Evolutionary conservation across 2,113 vertebrate genomes (phyloP).

Genomic region (Calyptommatus sinebrachiatus): DNA sequence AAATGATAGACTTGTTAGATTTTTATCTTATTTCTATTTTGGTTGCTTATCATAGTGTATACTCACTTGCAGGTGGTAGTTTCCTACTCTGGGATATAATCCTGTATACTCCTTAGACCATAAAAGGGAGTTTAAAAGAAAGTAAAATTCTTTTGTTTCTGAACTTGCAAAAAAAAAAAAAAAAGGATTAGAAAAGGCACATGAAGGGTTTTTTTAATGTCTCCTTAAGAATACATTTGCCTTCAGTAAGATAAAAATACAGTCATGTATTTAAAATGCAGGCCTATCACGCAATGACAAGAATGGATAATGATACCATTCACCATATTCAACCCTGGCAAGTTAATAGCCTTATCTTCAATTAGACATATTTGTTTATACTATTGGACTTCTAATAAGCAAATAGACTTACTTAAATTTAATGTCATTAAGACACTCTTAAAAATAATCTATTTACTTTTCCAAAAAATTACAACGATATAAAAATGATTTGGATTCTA

Average conservation of each 20-base stretch:
- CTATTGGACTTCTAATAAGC: constrained; percentile 26
- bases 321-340: constrained; percentile 6
- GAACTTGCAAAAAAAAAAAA: not conserved
- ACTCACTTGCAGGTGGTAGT: too few relatives aligned
- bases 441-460: not conserved
- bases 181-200: not conserved
- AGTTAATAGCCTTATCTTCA: not conserved
- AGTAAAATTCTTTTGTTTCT: not conserved
- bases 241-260: not conserved
- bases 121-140: not conserved
- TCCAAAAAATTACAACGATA: not conserved
- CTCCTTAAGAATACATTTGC: not conserved
- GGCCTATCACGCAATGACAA: not conserved
- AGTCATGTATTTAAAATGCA: constrained; percentile 18
- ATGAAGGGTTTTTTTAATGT: not conserved
- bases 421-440: constrained; percentile 7
- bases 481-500: not conserved
- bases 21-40: not conserved
- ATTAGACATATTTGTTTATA: constrained; percentile 18
- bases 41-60: too few relatives aligned
- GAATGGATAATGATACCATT: not conserved
- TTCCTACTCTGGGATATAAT: too few relatives aligned
- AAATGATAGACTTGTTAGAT: not conserved
- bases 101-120: not conserved
- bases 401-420: constrained; percentile 20